Percentiles rank a stretch among this genome's conserved stretches.
These are phyloP conservation scores for Chouioia cunea DNA, from an alignment of 2,888 invertebrate genomes.

Conservation along the genomic window DNA sequence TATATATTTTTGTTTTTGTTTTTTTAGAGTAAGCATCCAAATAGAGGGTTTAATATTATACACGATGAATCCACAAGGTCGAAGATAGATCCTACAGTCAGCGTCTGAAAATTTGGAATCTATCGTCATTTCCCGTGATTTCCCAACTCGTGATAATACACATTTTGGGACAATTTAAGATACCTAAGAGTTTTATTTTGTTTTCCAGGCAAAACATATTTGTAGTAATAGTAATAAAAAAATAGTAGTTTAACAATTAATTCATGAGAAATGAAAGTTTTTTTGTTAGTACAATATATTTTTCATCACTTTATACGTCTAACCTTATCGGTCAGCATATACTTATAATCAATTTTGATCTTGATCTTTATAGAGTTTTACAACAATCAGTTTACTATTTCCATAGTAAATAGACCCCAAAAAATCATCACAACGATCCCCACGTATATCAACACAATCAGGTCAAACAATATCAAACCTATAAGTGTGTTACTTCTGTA, in stretches of 20 bases:
- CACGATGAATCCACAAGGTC: slow-evolving; percentile 45
- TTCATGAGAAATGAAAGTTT: background rate
- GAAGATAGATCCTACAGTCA: slow-evolving; percentile 42
- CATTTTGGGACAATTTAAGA: background rate
- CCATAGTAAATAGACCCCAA: too few species aligned
- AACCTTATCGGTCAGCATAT: too few species aligned
- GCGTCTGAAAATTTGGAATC: slow-evolving; percentile 54
- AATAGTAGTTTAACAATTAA: slow-evolving; percentile 3
- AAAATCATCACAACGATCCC: too few species aligned
- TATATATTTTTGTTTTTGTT: too few species aligned
- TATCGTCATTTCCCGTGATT: slow-evolving; percentile 52
- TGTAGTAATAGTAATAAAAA: background rate
- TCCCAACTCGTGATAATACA: slow-evolving; percentile 36
- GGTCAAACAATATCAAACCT: slow-evolving; percentile 9
- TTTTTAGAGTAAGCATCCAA: too few species aligned
- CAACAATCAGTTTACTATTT: too few species aligned
- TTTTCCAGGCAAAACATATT: too few species aligned
- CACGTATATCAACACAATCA: slow-evolving; percentile 4
- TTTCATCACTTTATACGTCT: too few species aligned
- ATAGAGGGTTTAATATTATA: background rate
- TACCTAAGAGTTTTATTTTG: background rate
- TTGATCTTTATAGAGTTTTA: too few species aligned
- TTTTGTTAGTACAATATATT: too few species aligned
- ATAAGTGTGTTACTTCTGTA: background rate
- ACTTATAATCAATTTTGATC: too few species aligned